phyloP scores from a whole-genome alignment of 35 echinoderm and acorn worm genomes.

The Amphiura filiformis region DNA sequence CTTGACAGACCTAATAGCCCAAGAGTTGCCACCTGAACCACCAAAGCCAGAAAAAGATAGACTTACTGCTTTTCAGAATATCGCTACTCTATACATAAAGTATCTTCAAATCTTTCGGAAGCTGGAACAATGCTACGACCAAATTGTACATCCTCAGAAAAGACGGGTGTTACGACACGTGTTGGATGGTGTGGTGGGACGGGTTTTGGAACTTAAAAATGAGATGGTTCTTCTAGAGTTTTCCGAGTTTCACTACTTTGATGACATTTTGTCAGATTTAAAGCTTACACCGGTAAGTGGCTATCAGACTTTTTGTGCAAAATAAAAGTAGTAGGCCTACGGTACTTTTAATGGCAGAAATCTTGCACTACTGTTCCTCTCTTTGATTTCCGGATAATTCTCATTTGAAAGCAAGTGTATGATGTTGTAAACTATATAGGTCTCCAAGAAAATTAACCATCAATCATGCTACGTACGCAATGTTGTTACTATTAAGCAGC shows the following conservation, averaged over 20 bases:
- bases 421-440: too few relatives aligned
- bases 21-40: constrained; percentile 84
- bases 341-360: too few relatives aligned
- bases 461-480: too few relatives aligned
- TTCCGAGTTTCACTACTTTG: constrained; percentile 99
- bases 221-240: constrained; percentile 95
- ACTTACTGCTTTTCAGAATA: constrained; percentile 93
- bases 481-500: too few relatives aligned
- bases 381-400: too few relatives aligned
- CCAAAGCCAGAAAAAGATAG: constrained; percentile 95
- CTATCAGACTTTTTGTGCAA: too few relatives aligned
- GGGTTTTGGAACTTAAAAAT: constrained; percentile 94
- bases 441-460: too few relatives aligned
- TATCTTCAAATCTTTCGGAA: constrained; percentile 94
- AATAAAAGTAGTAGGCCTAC: too few relatives aligned
- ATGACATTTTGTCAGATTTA: constrained; percentile 98
- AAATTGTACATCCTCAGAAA: constrained; percentile 97
- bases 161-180: constrained; percentile 82
- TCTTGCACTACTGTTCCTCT: too few relatives aligned
- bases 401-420: too few relatives aligned
- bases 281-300: constrained; percentile 96
- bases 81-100: constrained; percentile 94
- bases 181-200: constrained; percentile 75
- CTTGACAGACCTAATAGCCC: constrained; percentile 71
- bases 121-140: constrained; percentile 96